Evolutionary conservation across 2,113 vertebrate genomes (phyloP).

Genomic region (Bujurquina vittata): DNA sequence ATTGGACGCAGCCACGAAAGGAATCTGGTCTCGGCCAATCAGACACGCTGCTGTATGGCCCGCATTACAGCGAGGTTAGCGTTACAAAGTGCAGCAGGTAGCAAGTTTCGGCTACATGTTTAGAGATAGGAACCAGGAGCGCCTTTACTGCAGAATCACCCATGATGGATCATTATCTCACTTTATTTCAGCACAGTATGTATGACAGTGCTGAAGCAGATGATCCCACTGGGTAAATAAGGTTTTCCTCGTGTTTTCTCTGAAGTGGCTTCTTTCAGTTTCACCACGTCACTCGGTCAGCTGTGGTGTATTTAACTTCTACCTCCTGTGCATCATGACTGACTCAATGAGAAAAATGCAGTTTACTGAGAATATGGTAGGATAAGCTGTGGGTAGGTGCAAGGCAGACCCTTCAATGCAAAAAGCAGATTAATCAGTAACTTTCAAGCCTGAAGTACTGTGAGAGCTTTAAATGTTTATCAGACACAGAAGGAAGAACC

Average conservation of each 20-base stretch:
- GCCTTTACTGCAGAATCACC: too few relatives aligned
- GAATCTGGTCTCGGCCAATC: conserved; percentile 58
- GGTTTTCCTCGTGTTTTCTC: background rate
- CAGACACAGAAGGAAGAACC: too few relatives aligned
- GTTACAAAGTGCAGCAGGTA: background rate
- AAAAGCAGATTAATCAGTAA: background rate
- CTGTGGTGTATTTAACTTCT: background rate
- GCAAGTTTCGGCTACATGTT: background rate
- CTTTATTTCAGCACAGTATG: too few relatives aligned
- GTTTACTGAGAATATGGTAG: background rate
- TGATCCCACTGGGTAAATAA: background rate
- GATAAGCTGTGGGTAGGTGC: background rate
- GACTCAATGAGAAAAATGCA: background rate
- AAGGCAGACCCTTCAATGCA: background rate
- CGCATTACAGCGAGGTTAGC: background rate
- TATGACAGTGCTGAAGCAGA: background rate
- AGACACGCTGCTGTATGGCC: conserved; percentile 14
- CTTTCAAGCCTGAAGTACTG: background rate
- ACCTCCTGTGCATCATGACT: background rate
- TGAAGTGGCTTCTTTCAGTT: background rate
- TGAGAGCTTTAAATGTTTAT: too few relatives aligned
- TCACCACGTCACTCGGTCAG: background rate
- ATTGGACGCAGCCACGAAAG: conserved; percentile 53
- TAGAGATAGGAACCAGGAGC: background rate
- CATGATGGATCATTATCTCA: too few relatives aligned